Conservation (phyloP, 2,888 invertebrate genomes). For the Leptinotarsa tumamoca region DNA sequence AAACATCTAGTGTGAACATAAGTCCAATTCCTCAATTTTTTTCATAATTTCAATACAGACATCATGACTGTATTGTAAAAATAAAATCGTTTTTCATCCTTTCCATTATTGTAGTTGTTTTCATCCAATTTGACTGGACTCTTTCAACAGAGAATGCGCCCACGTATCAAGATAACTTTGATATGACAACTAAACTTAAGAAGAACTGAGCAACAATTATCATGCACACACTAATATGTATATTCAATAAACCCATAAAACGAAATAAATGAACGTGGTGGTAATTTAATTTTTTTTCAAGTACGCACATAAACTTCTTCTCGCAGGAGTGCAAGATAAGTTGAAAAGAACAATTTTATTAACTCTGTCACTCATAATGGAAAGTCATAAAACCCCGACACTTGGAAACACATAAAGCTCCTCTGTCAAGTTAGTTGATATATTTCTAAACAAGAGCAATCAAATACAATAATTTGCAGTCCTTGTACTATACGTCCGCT, state of each 20-base stretch:
- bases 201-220: no score
- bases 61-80: no score
- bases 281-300: neutral
- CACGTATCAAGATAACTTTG: no score
- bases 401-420: conserved; percentile 9
- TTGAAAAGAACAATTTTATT: conserved; percentile 15
- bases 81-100: no score
- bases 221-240: neutral
- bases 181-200: no score
- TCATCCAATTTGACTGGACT: no score
- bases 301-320: conserved; percentile 1
- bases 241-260: neutral
- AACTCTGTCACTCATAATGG: conserved; percentile 8
- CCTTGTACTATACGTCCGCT: conserved; percentile 10
- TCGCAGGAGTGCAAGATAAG: neutral
- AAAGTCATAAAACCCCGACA: conserved; percentile 6
- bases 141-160: no score
- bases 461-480: conserved; percentile 17
- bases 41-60: no score
- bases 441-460: conserved; percentile 19
- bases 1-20: no score
- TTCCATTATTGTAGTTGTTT: no score
- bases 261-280: neutral
- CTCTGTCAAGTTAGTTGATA: conserved; percentile 13
- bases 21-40: no score